A percentile compares a stretch with the other conserved stretches of the same genome.
Evolutionary conservation across 2,797 vertebrate genomes (phyloP).

Genomic region (Cirrhinus mrigala): DNA sequence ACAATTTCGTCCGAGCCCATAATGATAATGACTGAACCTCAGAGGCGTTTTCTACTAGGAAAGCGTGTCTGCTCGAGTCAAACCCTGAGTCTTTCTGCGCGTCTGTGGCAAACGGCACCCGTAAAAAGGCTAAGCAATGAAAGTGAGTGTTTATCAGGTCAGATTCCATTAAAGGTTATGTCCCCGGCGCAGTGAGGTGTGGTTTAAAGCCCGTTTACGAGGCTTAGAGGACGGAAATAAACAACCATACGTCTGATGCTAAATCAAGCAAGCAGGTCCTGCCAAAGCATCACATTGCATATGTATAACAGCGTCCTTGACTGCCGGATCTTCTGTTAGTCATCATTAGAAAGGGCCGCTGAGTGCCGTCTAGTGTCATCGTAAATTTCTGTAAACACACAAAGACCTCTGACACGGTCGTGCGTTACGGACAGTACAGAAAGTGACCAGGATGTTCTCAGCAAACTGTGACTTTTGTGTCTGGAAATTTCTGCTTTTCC

Average conservation of each 20-base stretch:
- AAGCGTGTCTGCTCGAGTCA: conserved; percentile 1
- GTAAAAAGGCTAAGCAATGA: conserved; percentile 24
- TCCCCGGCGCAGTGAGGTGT: conserved; percentile 25
- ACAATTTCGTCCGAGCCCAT: neutral
- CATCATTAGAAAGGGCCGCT: conserved; percentile 34
- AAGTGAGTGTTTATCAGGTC: conserved; percentile 38
- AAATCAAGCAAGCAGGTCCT: conserved; percentile 41
- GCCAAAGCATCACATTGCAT: conserved; percentile 17
- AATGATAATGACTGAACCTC: conserved; percentile 24
- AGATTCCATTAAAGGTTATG: conserved; percentile 31
- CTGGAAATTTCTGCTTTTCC: neutral
- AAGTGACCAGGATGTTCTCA: neutral
- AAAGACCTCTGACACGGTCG: neutral
- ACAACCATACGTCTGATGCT: conserved; percentile 10
- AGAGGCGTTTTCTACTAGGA: neutral
- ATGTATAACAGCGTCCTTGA: conserved; percentile 46
- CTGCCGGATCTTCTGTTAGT: conserved; percentile 19
- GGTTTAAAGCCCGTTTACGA: conserved; percentile 15
- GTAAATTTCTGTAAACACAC: conserved; percentile 28
- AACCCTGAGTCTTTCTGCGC: neutral
- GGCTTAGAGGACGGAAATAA: conserved; percentile 31
- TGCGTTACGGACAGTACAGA: neutral
- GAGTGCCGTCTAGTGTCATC: neutral
- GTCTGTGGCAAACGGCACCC: conserved; percentile 7
- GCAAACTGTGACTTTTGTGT: neutral